Base-by-base conservation (phyloP, 2,113 vertebrate species). In the Heloderma charlesbogerti region DNA sequence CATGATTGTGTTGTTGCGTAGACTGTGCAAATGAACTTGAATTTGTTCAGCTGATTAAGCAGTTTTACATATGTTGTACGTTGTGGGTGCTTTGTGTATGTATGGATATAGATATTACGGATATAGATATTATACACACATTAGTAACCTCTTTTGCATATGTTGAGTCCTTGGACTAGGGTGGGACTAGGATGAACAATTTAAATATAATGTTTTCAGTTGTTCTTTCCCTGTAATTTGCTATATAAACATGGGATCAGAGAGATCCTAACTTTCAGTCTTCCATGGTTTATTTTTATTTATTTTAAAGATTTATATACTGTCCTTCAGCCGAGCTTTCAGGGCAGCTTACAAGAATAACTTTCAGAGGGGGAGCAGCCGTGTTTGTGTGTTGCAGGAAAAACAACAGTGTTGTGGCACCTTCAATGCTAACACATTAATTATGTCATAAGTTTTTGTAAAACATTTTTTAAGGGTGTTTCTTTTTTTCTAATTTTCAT, bases 61-160 rank as follows among this genome's bases (percentile, higher is more conserved):
- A 71, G 45, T 27, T 40, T 86, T 57, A 54, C 77, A 20, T 83
- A 87, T 45, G 89, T 93, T 89, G 87, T 34, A 25, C 63, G 8
- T 0, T 43, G 43, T 78, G 78, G 25, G 16, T 45, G 20, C 31
- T 40, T 37, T 37, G 48, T 63, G 20, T 63, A 18, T 18, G 20
- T 63, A 22, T 22, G 60, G 60, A 63, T 18, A 63, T 5, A 63
- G 60, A 63, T 54, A 54, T 54, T 54, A 43, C n/a, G 60, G 60
- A 63, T 18, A 63, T 5, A 63, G 60, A 63, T 54, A 54, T 54
- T 54, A 43, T 45, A 2, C 45, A 51, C 78, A 31, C 10, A 31
- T 78, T 15, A 15, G 3, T 75, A 2, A 71, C 29, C 29, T 71
- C 1, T 22, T 43, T 66, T 40, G 20, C 9, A 2, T 66, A 27